Percentiles rank a stretch among this genome's conserved stretches.
phyloP scores from a whole-genome alignment of 2,797 vertebrate genomes.

The Pseudopleuronectes americanus region DNA sequence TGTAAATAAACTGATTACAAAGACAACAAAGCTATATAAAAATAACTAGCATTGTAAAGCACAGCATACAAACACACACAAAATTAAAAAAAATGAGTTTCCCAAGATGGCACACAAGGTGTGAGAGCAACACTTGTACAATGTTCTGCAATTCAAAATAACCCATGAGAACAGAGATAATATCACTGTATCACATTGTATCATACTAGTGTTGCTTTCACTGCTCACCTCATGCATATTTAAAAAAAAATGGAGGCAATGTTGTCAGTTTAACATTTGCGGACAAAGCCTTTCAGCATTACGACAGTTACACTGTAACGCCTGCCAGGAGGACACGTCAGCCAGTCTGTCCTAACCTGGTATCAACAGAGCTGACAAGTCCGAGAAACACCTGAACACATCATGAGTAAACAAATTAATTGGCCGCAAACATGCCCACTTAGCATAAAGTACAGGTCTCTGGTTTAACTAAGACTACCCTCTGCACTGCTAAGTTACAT shows the following conservation, averaged over 20 bases:
- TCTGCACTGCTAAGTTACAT: too few species aligned
- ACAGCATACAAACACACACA: slow-evolving; percentile 63
- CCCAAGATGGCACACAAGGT: slow-evolving; percentile 52
- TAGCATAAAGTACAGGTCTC: too few species aligned
- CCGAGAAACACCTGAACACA: not conserved
- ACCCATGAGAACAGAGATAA: not conserved
- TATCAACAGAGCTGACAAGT: not conserved
- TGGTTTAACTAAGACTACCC: too few species aligned
- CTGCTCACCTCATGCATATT: not conserved
- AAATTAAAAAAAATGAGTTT: slow-evolving; percentile 69
- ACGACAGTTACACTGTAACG: not conserved
- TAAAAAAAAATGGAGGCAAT: not conserved
- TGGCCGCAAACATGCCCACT: too few species aligned
- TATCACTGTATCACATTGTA: not conserved
- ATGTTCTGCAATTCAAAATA: slow-evolving; percentile 2
- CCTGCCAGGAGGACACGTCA: not conserved
- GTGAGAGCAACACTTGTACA: slow-evolving; percentile 27
- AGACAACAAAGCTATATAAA: slow-evolving; percentile 55
- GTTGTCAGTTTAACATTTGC: slow-evolving; percentile 28
- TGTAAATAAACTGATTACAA: slow-evolving; percentile 77
- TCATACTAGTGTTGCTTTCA: slow-evolving; percentile 9
- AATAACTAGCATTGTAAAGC: slow-evolving; percentile 76
- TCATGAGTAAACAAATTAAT: not conserved
- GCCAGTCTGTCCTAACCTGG: not conserved
- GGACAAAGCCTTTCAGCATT: slow-evolving; percentile 16